Evolutionary conservation across 1,140 invertebrate species (phyloP), one percentile per base, ranked within the genome.

Genomic region (Zaprionus capensis): DNA sequence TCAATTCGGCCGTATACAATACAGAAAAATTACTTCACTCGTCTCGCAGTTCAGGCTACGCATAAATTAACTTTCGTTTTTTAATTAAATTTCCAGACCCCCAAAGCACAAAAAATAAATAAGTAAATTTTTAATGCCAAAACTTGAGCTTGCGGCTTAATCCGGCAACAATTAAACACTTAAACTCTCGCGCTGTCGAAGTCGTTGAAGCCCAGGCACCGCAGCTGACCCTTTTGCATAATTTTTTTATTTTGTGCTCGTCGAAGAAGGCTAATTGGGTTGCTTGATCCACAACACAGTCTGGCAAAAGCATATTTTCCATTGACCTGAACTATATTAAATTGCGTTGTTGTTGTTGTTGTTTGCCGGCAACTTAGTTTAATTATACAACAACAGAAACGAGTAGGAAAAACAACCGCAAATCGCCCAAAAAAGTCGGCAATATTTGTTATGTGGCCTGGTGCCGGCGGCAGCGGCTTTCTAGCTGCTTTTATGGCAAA

Each of bases 1-100:
- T 53, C 24, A 38, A 28, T 49, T 56, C 5, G 41, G 14, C 11
- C 14, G 28, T 26, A 56, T 28, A 34, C 34, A 55, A 31, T 46
- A 41, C 17, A 34, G 31, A 69, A 70, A 66, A 72, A 72, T 57
- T 49, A 66, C 28, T 51, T 26, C 24, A 26, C 24, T 26, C 24
- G 24, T 26, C 3, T 4, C 24, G 24, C 26, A 17, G 53, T 55
- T 38, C 44, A 5, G 36, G 36, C 56, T 66, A 20, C 41, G 74
- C 56, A 76, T 76, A 76, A 76, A 76, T 76, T 72, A 62, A 72
- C 57, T 51, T 51, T 51, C 66, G 51, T 57, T 44, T 75, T 72
- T 76, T 67, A 76, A 67, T 76, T 72, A 76, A 72, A 59, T 72
- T 72, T 76, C 31, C 36, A 70, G 46, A 41, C 2, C 15, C 2